Evolutionary conservation across 2,888 invertebrate species (phyloP).

Genomic region (Mythimna ferrago): DNA sequence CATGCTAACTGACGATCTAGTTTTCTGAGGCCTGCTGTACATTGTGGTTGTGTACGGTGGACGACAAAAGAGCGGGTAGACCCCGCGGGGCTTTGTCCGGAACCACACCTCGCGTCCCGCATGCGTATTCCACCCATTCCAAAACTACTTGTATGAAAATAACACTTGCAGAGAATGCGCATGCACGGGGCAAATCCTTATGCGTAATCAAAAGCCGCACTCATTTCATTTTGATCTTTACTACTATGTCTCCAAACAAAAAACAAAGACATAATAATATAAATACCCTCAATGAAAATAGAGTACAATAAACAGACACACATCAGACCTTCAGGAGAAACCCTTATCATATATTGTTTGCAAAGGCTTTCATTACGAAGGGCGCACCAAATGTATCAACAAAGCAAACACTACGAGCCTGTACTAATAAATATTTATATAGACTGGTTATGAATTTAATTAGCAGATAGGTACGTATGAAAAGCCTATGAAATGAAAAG

Average conservation of each 20-base stretch:
- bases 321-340: conserved; percentile 21
- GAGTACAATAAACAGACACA: conserved; percentile 26
- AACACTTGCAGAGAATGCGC: too few relatives aligned
- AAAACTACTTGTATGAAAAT: too few relatives aligned
- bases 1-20: too few relatives aligned
- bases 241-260: background rate
- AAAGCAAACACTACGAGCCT: conserved; percentile 20
- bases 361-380: conserved; percentile 40
- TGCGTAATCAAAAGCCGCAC: too few relatives aligned
- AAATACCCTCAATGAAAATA: conserved; percentile 12
- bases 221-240: background rate
- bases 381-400: conserved; percentile 26
- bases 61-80: too few relatives aligned
- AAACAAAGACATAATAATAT: background rate
- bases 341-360: conserved; percentile 54
- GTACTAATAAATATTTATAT: conserved; percentile 45
- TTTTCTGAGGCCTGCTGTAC: too few relatives aligned
- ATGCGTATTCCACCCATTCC: too few relatives aligned
- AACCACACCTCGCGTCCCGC: too few relatives aligned
- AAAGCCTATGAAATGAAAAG: background rate
- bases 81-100: too few relatives aligned
- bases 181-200: too few relatives aligned
- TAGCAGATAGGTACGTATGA: conserved; percentile 18
- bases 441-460: conserved; percentile 23
- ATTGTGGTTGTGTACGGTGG: too few relatives aligned